phyloP scores from a whole-genome alignment of 2,888 invertebrate genomes.

The Hipparchia sbordonii region DNA sequence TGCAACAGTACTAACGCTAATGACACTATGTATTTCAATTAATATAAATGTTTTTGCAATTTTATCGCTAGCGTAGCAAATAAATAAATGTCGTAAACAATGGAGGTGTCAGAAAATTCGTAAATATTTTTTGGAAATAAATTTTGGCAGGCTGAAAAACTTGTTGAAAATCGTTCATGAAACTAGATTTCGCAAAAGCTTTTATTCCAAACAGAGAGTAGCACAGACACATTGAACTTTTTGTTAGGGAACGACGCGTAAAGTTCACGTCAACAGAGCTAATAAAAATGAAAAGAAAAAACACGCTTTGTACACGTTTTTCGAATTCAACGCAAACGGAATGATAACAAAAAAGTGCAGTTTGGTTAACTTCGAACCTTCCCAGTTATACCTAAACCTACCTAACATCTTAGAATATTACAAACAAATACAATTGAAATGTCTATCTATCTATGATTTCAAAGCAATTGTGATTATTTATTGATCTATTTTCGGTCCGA shows the following conservation, averaged over 20 bases:
- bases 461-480: not conserved
- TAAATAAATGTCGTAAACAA: too few relatives aligned
- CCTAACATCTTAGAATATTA: not conserved
- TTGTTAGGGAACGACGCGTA: constrained; percentile 11
- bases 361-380: not conserved
- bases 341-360: not conserved
- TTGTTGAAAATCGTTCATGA: constrained; percentile 10
- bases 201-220: constrained; percentile 15
- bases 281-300: constrained; percentile 12
- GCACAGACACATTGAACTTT: constrained; percentile 9
- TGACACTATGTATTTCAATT: too few relatives aligned
- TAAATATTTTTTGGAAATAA: not conserved
- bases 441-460: not conserved
- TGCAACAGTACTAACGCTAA: too few relatives aligned
- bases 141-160: not conserved
- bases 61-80: too few relatives aligned
- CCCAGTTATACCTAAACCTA: not conserved
- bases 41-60: too few relatives aligned
- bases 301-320: constrained; percentile 4
- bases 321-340: constrained; percentile 10
- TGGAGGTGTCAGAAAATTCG: not conserved
- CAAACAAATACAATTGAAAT: not conserved
- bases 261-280: constrained; percentile 10
- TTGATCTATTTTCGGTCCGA: too few relatives aligned
- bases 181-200: constrained; percentile 17